phyloP scores from a whole-genome alignment of 2,888 invertebrate genomes.

The Digitonthophagus gazella region DNA sequence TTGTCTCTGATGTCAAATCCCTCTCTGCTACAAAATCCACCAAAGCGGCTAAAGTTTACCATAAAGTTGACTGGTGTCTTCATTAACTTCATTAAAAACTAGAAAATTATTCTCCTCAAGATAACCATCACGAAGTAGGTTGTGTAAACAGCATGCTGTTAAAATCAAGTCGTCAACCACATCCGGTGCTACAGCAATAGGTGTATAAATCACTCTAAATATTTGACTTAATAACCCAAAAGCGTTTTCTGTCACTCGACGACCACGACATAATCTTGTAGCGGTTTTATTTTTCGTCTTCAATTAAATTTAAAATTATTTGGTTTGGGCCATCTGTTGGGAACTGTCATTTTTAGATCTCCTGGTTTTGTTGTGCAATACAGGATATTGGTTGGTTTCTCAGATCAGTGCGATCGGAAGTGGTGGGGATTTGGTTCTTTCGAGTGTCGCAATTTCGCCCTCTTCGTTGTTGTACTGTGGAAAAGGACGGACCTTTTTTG shows the following conservation, averaged over 20 bases:
- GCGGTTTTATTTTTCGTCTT: no score
- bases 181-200: conserved; percentile 15
- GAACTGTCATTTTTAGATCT: no score
- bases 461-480: no score
- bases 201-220: conserved; percentile 24
- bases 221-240: conserved; percentile 20
- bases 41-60: not conserved
- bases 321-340: no score
- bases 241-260: no score
- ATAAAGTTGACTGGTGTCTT: conserved; percentile 5
- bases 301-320: no score
- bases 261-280: conserved; percentile 19
- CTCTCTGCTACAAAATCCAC: conserved; percentile 12
- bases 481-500: no score
- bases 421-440: no score
- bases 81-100: conserved; percentile 15
- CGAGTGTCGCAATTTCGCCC: no score
- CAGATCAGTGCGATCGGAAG: no score
- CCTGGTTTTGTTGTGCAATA: no score
- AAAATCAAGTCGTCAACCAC: conserved; percentile 14
- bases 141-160: conserved; percentile 19
- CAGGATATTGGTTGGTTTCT: no score
- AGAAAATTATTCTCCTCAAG: conserved; percentile 16
- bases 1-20: conserved; percentile 16
- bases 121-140: conserved; percentile 17